These are phyloP conservation scores for Mesaphorura yosii DNA, from an alignment of 1,140 invertebrate genomes.

Conservation along the genomic window DNA sequence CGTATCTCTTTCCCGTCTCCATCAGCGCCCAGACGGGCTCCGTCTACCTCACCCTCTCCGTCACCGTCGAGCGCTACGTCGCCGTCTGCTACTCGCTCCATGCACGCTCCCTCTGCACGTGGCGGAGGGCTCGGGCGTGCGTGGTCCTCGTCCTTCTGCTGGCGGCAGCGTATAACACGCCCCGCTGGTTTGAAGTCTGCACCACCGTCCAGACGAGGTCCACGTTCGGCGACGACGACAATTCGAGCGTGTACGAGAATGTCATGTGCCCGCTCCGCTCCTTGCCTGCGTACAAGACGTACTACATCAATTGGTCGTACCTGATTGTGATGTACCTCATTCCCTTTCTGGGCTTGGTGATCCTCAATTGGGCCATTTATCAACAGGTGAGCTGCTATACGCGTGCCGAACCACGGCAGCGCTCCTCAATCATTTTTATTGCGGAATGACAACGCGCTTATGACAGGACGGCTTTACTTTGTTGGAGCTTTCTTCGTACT, in stretches of 20 bases:
- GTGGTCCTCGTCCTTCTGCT: constrained; percentile 67
- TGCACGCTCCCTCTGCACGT: constrained; percentile 78
- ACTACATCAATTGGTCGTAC: constrained; percentile 86
- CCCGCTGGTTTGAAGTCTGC: constrained; percentile 59
- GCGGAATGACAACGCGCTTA: neutral
- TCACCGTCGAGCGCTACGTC: constrained; percentile 88
- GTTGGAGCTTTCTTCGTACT: too few relatives aligned
- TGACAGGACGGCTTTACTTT: constrained; percentile 33
- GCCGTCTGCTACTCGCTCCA: constrained; percentile 87
- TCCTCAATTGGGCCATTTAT: constrained; percentile 82
- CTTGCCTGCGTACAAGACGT: constrained; percentile 63
- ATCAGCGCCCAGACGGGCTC: constrained; percentile 58
- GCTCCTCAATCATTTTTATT: neutral
- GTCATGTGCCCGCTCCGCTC: constrained; percentile 53
- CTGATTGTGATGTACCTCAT: constrained; percentile 82
- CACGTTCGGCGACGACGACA: constrained; percentile 39
- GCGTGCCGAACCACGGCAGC: neutral
- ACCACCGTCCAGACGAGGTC: constrained; percentile 41
- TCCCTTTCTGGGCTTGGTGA: constrained; percentile 68
- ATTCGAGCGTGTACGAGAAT: constrained; percentile 57
- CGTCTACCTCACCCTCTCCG: constrained; percentile 86
- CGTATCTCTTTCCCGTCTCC: constrained; percentile 26
- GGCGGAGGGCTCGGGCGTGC: constrained; percentile 70
- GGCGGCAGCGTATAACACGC: constrained; percentile 74
- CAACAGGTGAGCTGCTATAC: constrained; percentile 47